phyloP scores from a whole-genome alignment of 53 echinoderm and acorn worm species.

The Echinarachnius parma region DNA sequence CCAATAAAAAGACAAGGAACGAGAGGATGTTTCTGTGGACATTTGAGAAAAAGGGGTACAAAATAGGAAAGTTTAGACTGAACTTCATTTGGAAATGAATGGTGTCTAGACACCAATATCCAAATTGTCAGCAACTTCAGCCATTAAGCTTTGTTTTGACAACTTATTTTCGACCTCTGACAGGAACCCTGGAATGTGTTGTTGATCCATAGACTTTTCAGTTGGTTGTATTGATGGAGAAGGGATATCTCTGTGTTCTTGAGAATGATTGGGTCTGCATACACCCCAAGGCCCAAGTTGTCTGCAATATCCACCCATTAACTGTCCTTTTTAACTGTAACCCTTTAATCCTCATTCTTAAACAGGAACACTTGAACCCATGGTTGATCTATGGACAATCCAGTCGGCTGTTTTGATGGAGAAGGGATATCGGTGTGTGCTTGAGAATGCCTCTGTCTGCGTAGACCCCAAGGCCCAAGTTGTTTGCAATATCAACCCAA shows the following conservation, averaged over 20 bases:
- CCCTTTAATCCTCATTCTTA: no score
- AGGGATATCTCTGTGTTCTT: conserved; percentile 69
- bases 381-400: conserved; percentile 96
- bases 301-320: conserved; percentile 78
- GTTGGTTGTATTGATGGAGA: conserved; percentile 67
- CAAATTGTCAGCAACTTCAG: no score
- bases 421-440: conserved; percentile 64
- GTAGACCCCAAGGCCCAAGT: conserved; percentile 54
- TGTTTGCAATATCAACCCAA: conserved; percentile 72
- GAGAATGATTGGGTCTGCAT: conserved; percentile 53
- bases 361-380: conserved; percentile 70
- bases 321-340: no score
- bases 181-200: conserved; percentile 76
- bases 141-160: no score
- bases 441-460: conserved; percentile 61
- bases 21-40: no score
- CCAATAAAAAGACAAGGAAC: no score
- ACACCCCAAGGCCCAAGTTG: conserved; percentile 54
- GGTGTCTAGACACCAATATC: no score
- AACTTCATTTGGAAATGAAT: no score
- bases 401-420: conserved; percentile 77
- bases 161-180: no score
- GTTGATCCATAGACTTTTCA: conserved; percentile 95
- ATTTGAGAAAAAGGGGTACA: no score
- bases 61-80: no score